Base-by-base conservation (phyloP, 2,888 invertebrate species). In the Gastrophysa polygoni region DNA sequence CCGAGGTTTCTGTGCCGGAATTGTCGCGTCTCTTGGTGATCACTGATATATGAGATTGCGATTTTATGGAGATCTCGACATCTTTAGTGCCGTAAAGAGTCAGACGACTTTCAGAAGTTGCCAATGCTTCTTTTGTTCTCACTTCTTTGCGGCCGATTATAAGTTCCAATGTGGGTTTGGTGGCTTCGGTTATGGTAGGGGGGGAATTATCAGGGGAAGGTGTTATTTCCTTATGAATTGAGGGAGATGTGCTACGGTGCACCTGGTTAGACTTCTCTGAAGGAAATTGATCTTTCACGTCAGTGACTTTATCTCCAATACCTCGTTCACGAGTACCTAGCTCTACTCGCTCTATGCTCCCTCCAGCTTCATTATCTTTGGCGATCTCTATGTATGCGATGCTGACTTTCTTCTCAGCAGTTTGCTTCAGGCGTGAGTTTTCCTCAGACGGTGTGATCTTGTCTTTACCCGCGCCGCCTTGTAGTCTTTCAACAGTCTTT, bases 121-220 rank as follows among this genome's bases (percentile, higher is more conserved):
- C 84, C 34, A 82, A 82, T 0, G 84, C 83, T 68, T 85, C 84
- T 67, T 80, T 80, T 4, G 84, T 84, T 49, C 82, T 80, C 0
- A 85, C 82, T 73, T 85, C 84, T 75, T 85, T 85, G 4, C 84
- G 80, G 2, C 84, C 85, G 59, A 85, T 84, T 1, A 85, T 80
- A 32, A 85, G 74, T 75, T 85, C 84, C 54, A 85, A 72, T 1
- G 84, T 83, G 10, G 80, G 81, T 67, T 71, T 70, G 1, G 50
- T 34, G 4, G 16, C n/a, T 43, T 69, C 63, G 59, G 61, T 50
- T 2, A 60, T 32, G 43, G 58, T 56, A 11, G 58, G 59, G 14
- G 75, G 72, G 5, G 75, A 72, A 32, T 65, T 67, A 20, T 75
- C 73, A 11, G 77, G 77, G 18, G 76, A 73, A 11, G 77, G 75